Percentiles rank a stretch among this genome's conserved stretches.
phyloP scores from a whole-genome alignment of 2,888 invertebrate genomes.

The Scaptomyza reducta region DNA sequence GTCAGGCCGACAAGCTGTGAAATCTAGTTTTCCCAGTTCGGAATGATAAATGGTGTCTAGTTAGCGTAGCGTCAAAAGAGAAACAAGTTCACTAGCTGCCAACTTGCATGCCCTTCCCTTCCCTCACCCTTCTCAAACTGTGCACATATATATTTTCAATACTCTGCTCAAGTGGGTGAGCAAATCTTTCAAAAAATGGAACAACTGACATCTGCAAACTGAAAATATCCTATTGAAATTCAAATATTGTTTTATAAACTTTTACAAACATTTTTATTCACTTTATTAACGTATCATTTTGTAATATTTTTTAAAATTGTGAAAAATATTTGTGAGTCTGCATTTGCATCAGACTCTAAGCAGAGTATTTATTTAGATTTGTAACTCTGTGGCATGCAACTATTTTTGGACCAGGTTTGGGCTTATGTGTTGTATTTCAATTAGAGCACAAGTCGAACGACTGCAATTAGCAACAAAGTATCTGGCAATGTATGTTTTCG shows the following conservation, averaged over 20 bases:
- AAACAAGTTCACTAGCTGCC: constrained; percentile 67
- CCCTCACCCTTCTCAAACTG: no score
- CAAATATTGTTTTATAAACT: no score
- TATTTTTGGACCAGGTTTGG: constrained; percentile 23
- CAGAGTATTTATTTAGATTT: constrained; percentile 14
- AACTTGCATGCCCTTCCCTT: not conserved
- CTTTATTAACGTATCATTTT: no score
- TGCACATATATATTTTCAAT: constrained; percentile 8
- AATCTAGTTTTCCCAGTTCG: constrained; percentile 73
- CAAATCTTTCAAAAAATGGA: not conserved
- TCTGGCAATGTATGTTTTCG: constrained; percentile 75
- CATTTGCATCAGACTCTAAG: no score
- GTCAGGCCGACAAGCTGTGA: constrained; percentile 45
- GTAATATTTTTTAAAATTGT: no score
- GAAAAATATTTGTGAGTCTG: no score
- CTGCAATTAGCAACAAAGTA: constrained; percentile 77
- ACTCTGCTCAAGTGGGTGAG: not conserved
- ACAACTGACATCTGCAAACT: no score
- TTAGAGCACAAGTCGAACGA: constrained; percentile 72
- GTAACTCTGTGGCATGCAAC: not conserved
- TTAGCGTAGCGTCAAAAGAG: constrained; percentile 75
- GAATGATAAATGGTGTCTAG: constrained; percentile 74
- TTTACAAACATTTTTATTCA: no score
- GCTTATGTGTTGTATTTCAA: constrained; percentile 70
- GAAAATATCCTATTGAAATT: no score